These are phyloP conservation scores for Macrostomum lignano DNA, from an alignment of 1,140 invertebrate species.

Conservation along the genomic window DNA sequence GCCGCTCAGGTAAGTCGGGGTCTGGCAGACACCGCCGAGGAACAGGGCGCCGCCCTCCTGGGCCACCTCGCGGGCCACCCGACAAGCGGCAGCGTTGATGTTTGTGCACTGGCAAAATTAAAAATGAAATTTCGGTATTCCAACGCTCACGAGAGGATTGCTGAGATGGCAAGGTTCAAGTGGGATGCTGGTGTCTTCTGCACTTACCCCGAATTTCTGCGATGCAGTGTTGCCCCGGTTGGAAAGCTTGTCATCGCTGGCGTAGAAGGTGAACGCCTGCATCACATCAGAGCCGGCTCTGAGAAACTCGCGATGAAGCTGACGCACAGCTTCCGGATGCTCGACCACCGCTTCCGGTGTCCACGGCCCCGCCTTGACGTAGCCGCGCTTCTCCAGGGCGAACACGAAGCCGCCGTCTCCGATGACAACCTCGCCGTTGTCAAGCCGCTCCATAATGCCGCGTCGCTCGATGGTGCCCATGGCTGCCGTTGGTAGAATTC, in stretches of 20 bases:
- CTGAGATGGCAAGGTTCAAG: too few species aligned
- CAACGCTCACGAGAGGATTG: neutral
- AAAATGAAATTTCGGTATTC: neutral
- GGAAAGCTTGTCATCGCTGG: constrained; percentile 25
- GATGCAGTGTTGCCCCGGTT: constrained; percentile 22
- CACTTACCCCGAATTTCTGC: constrained; percentile 15
- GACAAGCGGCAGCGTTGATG: constrained; percentile 22
- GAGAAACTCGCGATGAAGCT: constrained; percentile 23
- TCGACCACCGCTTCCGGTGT: constrained; percentile 25
- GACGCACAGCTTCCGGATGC: constrained; percentile 22
- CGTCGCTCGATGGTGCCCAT: too few species aligned
- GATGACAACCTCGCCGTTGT: constrained; percentile 19
- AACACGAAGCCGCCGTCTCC: constrained; percentile 29
- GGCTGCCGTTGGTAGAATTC: too few species aligned
- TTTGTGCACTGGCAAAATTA: constrained; percentile 11
- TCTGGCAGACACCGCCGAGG: constrained; percentile 21
- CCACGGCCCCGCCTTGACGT: constrained; percentile 29
- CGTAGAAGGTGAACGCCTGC: constrained; percentile 28
- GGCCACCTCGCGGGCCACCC: constrained; percentile 18
- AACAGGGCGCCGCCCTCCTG: constrained; percentile 19
- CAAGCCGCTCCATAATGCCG: constrained; percentile 21
- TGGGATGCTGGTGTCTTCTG: neutral
- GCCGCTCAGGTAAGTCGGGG: constrained; percentile 20
- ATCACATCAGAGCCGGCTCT: constrained; percentile 27
- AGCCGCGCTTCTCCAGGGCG: constrained; percentile 25